Base-by-base conservation (phyloP, 1,140 invertebrate species). In the Oncopodura yosiiana region DNA sequence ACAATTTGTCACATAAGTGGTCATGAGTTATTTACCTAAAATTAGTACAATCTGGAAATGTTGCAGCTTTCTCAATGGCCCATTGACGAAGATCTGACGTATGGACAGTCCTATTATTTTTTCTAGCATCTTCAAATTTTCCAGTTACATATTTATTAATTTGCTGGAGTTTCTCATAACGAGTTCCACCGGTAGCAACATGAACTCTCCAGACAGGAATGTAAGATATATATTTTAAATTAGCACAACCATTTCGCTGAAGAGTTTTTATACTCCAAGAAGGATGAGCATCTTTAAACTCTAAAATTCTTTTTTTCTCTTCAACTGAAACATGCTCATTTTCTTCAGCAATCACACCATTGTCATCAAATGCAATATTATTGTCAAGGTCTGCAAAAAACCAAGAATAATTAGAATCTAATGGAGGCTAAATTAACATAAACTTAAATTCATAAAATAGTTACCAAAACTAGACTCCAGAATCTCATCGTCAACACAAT, bases 41-140 rank as follows among this genome's bases (percentile, higher is more conserved):
- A n/a, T n/a, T n/a, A n/a, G n/a, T n/a, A n/a, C n/a, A n/a, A n/a
- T n/a, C n/a, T 6, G 34, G 21, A 49, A 51, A 39, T 23, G 12
- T 18, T 11, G 16, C 5, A 29, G 34, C 11, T n/a, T 9, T 24
- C 27, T 53, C 23, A 26, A 59, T 16, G 3, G 12, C 57, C 57
- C 50, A 53, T 18, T 21, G 4, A 26, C 21, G 5, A 11, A 59
- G 8, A 43, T 59, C 18, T 4, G 9, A 11, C 4, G 32, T 27
- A 16, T 49, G 18, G 3, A 59, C 23, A 26, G 19, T 3, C 18
- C 49, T 53, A 18, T 3, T 42, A 26, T 42, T 16, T 34, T 42
- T 37, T 43, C 44, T 43, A 14, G 36, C 24, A 14, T 53, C 29
- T 19, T 18, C 3, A 37, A 53, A 59, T 16, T 53, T 49, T 34